Percentiles rank a stretch among this genome's conserved stretches.
phyloP scores from a whole-genome alignment of 1,140 invertebrate genomes.

The Sipha flava region DNA sequence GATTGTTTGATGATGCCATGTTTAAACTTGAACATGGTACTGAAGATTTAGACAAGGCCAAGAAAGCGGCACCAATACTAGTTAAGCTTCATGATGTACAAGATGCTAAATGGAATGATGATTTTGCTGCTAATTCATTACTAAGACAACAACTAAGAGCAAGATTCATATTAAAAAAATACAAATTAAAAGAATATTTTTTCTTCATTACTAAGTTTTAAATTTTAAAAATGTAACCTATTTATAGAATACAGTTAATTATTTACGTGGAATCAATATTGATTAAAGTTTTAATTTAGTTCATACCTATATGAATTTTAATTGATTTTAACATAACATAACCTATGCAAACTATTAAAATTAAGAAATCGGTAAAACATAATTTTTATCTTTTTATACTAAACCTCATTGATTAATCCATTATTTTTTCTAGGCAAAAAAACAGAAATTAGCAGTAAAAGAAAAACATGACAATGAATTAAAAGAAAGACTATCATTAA shows the following conservation, averaged over 20 bases:
- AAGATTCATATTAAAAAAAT: slow-evolving; percentile 41
- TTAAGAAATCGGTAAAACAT: no score
- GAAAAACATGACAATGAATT: slow-evolving; percentile 60
- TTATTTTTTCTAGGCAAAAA: slow-evolving; percentile 53
- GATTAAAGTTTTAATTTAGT: no score
- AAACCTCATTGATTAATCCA: no score
- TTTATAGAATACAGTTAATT: no score
- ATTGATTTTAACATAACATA: no score
- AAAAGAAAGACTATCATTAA: slow-evolving; percentile 66
- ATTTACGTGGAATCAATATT: no score
- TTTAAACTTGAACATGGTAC: slow-evolving; percentile 87
- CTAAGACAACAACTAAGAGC: slow-evolving; percentile 77
- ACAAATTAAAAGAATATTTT: slow-evolving; percentile 22
- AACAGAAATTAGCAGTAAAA: slow-evolving; percentile 63
- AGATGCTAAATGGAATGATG: slow-evolving; percentile 74
- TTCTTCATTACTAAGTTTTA: no score
- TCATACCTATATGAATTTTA: no score
- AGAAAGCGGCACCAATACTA: slow-evolving; percentile 60
- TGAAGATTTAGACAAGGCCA: slow-evolving; percentile 66
- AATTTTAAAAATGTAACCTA: no score
- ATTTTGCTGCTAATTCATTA: slow-evolving; percentile 77
- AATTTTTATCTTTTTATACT: no score
- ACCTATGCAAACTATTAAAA: no score
- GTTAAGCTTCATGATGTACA: slow-evolving; percentile 67
- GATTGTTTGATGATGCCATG: slow-evolving; percentile 90